Conservation (phyloP, 2,888 invertebrate genomes). For the Machimus atricapillus region DNA sequence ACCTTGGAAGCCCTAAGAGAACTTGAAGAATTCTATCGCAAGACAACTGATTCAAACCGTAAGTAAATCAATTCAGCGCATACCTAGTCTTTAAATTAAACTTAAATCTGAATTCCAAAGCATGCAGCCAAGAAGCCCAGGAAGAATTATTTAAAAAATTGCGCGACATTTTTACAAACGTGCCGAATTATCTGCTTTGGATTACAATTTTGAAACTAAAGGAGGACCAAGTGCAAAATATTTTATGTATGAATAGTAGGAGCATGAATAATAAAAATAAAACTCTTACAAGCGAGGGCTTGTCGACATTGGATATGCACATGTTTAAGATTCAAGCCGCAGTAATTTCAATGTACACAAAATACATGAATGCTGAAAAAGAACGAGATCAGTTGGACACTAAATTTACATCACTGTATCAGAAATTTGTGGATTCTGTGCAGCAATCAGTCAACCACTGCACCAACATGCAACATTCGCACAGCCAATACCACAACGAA, state of each 20-base stretch:
- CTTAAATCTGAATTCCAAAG: conserved; percentile 42
- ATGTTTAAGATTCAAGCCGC: conserved; percentile 55
- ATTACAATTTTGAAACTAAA: conserved; percentile 56
- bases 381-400: conserved; percentile 53
- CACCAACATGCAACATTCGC: conserved; percentile 54
- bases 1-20: conserved; percentile 54
- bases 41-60: conserved; percentile 50
- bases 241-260: conserved; percentile 54
- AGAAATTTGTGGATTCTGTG: conserved; percentile 53
- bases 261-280: conserved; percentile 38
- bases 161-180: conserved; percentile 54
- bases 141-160: conserved; percentile 55
- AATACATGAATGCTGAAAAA: conserved; percentile 52
- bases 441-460: conserved; percentile 55
- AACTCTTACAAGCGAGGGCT: conserved; percentile 46
- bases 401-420: conserved; percentile 53
- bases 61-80: conserved; percentile 20
- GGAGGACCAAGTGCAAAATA: conserved; percentile 57
- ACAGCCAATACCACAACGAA: conserved; percentile 53
- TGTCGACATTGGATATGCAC: conserved; percentile 54
- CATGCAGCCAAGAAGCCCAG: conserved; percentile 52
- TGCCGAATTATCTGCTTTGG: conserved; percentile 57
- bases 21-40: conserved; percentile 55
- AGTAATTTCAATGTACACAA: conserved; percentile 55
- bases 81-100: neutral